A percentile compares a stretch with the other conserved stretches of the same genome.
phyloP scores from a whole-genome alignment of 2,888 invertebrate species.

The Tinea pellionella region DNA sequence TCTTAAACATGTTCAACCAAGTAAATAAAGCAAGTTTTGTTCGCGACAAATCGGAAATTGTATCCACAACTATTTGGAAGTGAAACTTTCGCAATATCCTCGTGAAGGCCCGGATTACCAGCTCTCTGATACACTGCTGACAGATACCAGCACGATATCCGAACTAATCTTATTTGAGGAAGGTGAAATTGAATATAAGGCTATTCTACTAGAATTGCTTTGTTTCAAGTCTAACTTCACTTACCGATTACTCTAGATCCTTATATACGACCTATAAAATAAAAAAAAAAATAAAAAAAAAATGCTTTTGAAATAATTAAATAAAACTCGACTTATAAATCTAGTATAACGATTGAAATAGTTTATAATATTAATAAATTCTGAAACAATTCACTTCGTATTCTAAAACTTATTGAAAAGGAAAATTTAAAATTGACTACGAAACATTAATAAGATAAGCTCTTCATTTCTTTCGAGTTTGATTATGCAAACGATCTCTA shows the following conservation, averaged over 20 bases:
- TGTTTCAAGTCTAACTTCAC: not conserved
- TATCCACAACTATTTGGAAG: constrained; percentile 27
- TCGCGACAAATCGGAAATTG: constrained; percentile 29
- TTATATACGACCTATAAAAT: too few relatives aligned
- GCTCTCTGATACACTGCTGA: constrained; percentile 8
- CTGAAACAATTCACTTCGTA: too few relatives aligned
- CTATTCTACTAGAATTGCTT: not conserved
- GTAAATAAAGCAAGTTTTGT: constrained; percentile 26
- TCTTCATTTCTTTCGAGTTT: constrained; percentile 22
- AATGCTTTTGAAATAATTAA: too few relatives aligned
- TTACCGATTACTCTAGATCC: not conserved
- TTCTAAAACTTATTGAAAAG: not conserved
- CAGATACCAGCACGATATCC: constrained; percentile 5
- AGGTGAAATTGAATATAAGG: constrained; percentile 9
- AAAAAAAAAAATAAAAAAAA: too few relatives aligned
- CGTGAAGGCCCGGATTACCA: constrained; percentile 15
- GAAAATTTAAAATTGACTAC: not conserved
- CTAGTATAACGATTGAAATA: too few relatives aligned
- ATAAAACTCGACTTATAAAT: too few relatives aligned
- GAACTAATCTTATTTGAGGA: constrained; percentile 6
- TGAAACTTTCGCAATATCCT: constrained; percentile 29
- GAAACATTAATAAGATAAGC: constrained; percentile 17
- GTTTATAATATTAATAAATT: too few relatives aligned
- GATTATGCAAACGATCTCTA: constrained; percentile 50
- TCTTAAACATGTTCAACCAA: not conserved